Conservation (phyloP, 2,797 vertebrate species). For the Otus scops region DNA sequence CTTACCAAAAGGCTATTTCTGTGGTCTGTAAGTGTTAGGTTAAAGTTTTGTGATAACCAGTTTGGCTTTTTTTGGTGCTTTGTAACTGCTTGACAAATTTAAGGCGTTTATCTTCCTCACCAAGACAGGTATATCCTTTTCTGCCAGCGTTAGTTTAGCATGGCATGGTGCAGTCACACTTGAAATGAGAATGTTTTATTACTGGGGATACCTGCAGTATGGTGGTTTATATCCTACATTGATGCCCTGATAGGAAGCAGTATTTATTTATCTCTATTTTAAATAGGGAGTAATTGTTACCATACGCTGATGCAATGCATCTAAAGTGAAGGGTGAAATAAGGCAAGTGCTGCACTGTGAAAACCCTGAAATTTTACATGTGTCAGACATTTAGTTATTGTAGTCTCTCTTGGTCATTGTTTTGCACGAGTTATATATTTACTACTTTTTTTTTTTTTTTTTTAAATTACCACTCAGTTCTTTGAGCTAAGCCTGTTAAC, state of each 20-base stretch:
- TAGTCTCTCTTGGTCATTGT: background rate
- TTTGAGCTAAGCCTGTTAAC: background rate
- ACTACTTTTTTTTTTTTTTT: background rate
- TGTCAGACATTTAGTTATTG: background rate
- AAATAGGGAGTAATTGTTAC: background rate
- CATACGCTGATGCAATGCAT: background rate
- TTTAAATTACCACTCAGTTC: background rate
- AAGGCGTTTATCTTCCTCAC: background rate
- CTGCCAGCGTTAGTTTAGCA: rapidly evolving
- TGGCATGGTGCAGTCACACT: background rate
- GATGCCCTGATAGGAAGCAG: background rate
- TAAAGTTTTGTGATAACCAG: background rate
- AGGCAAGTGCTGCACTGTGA: background rate
- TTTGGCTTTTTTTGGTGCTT: background rate
- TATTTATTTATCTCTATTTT: background rate
- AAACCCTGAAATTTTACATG: background rate
- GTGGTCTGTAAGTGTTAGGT: background rate
- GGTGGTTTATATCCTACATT: background rate
- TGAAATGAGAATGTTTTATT: background rate
- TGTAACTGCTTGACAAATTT: background rate
- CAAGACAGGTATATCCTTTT: background rate
- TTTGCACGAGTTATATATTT: background rate
- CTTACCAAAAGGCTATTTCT: background rate
- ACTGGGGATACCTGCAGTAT: background rate
- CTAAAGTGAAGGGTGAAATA: background rate